A percentile compares a stretch with the other conserved stretches of the same genome.
phyloP scores from a whole-genome alignment of 2,113 vertebrate genomes.

The Vireo altiloquus region DNA sequence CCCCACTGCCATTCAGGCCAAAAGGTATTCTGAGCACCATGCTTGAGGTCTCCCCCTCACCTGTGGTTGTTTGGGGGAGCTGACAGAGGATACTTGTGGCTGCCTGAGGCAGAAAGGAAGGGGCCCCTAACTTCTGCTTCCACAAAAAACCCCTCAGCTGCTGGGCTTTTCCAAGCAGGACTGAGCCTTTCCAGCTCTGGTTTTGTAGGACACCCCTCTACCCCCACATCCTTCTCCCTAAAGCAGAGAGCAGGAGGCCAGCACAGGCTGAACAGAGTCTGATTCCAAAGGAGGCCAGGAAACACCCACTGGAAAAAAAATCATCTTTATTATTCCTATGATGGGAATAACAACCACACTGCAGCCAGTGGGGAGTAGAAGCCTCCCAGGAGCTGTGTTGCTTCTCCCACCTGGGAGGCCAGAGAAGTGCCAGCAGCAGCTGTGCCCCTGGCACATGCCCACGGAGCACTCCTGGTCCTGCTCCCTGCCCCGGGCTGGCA shows the following conservation, averaged over 20 bases:
- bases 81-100: background rate
- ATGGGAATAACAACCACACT: background rate
- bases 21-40: background rate
- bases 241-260: background rate
- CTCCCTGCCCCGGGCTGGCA: background rate
- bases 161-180: background rate
- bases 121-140: background rate
- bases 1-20: background rate
- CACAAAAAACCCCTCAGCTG: too few relatives aligned
- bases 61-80: rapidly evolving
- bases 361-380: background rate
- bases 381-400: background rate
- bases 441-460: background rate
- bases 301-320: background rate
- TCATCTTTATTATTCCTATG: conserved; percentile 2
- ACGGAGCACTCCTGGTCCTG: background rate
- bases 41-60: background rate
- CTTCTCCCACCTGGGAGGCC: background rate
- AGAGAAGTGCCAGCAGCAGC: background rate
- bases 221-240: rapidly evolving
- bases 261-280: background rate
- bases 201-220: background rate
- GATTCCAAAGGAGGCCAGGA: background rate
- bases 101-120: background rate
- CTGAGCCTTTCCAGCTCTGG: background rate